Percentiles rank a stretch among this genome's conserved stretches.
Conservation (phyloP, 2,888 invertebrate genomes). For the Ferdinandea cuprea region DNA sequence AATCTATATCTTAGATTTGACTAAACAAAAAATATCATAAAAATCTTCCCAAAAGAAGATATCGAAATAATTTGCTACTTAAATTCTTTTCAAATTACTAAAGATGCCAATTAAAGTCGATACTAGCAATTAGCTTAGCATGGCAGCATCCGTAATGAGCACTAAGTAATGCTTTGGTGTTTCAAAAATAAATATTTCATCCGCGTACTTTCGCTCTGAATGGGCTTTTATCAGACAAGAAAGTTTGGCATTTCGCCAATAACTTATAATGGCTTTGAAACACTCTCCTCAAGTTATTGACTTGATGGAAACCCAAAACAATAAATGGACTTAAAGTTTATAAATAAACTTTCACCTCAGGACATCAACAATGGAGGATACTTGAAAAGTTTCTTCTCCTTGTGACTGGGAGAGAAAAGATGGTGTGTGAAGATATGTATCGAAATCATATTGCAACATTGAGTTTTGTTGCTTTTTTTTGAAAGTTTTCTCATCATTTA, state of each 20-base stretch:
- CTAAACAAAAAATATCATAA: too few relatives aligned
- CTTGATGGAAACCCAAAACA: constrained; percentile 28
- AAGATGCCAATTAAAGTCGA: constrained; percentile 36
- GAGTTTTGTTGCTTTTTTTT: too few relatives aligned
- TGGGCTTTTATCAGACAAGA: constrained; percentile 30
- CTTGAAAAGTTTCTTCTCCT: neutral
- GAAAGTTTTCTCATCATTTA: too few relatives aligned
- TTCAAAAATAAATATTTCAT: constrained; percentile 16
- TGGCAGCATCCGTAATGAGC: constrained; percentile 3
- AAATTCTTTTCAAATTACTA: neutral
- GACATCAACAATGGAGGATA: constrained; percentile 20
- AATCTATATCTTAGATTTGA: too few relatives aligned
- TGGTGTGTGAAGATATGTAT: constrained; percentile 14
- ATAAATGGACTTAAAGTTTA: constrained; percentile 36
- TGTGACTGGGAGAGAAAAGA: constrained; percentile 2
- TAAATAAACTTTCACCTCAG: constrained; percentile 53
- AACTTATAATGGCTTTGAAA: constrained; percentile 55
- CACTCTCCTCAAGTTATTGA: constrained; percentile 27
- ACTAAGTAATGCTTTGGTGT: neutral
- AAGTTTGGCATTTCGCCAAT: constrained; percentile 33
- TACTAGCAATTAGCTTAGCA: neutral
- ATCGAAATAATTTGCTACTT: neutral
- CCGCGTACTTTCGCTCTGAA: constrained; percentile 20
- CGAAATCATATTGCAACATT: neutral
- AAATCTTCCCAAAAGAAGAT: neutral